Conservation (phyloP, 2,797 vertebrate genomes). For the Anas georgica region DNA sequence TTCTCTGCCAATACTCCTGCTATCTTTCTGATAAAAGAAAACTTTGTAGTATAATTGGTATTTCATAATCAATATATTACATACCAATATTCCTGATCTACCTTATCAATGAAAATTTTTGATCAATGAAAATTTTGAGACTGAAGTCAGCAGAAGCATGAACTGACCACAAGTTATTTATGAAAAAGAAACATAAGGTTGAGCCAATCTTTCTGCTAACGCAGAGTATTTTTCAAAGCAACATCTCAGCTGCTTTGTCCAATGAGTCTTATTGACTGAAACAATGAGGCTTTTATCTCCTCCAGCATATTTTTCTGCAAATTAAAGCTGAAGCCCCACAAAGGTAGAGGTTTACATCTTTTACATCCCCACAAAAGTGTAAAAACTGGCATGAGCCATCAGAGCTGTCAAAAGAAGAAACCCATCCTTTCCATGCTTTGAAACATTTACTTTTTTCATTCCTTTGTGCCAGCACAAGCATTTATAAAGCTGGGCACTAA, state of each 20-base stretch:
- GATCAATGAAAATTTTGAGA: background rate
- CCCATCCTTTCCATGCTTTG: background rate
- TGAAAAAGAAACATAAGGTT: background rate
- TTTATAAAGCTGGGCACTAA: conserved; percentile 4
- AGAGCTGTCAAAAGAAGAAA: background rate
- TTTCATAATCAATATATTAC: background rate
- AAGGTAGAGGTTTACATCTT: background rate
- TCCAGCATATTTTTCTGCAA: background rate
- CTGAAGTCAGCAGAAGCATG: background rate
- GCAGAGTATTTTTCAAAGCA: background rate
- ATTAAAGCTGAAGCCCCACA: background rate
- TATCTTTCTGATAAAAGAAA: background rate
- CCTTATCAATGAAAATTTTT: background rate
- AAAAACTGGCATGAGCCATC: background rate
- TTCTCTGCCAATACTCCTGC: background rate
- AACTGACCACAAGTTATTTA: background rate
- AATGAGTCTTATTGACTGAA: background rate
- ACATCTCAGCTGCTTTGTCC: background rate
- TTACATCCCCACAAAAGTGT: background rate
- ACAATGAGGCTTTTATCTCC: background rate
- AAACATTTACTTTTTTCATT: background rate
- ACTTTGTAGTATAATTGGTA: background rate
- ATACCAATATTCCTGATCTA: background rate
- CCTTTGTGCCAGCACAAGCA: background rate
- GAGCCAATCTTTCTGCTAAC: background rate